These are phyloP conservation scores for Morus bassanus DNA, from an alignment of 2,797 vertebrate species.

Conservation along the genomic window DNA sequence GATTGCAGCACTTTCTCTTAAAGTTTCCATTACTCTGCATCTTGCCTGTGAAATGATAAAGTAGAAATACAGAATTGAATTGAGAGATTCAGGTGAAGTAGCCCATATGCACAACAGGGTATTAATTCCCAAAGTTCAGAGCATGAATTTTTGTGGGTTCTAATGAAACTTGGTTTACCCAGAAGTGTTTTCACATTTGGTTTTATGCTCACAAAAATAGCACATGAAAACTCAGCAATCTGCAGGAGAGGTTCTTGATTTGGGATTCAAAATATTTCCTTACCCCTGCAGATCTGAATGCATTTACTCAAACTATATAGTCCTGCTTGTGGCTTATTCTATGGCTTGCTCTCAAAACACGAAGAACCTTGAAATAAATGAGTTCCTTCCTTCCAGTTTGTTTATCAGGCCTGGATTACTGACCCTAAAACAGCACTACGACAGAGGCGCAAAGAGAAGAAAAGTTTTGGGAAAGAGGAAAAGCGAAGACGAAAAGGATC, in stretches of 20 bases:
- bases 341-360: slow-evolving; percentile 8
- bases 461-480: slow-evolving; percentile 84
- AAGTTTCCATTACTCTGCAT: neutral
- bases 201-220: slow-evolving; percentile 42
- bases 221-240: neutral
- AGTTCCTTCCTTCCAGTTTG: slow-evolving; percentile 81
- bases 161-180: slow-evolving; percentile 10
- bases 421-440: slow-evolving; percentile 93
- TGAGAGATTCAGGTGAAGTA: neutral
- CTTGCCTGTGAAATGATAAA: neutral
- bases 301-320: neutral
- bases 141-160: neutral
- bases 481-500: slow-evolving; percentile 73
- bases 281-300: neutral
- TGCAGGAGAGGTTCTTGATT: neutral
- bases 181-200: slow-evolving; percentile 27
- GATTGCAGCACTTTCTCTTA: neutral
- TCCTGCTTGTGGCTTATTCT: slow-evolving; percentile 8
- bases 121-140: slow-evolving; percentile 10
- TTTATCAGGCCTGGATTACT: slow-evolving; percentile 97
- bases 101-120: neutral
- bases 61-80: neutral
- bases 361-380: slow-evolving; percentile 46
- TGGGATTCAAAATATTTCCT: slow-evolving; percentile 31
- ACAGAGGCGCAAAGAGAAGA: slow-evolving; percentile 87